Conservation (phyloP, 2,113 vertebrate genomes). For the Polypterus senegalus region DNA sequence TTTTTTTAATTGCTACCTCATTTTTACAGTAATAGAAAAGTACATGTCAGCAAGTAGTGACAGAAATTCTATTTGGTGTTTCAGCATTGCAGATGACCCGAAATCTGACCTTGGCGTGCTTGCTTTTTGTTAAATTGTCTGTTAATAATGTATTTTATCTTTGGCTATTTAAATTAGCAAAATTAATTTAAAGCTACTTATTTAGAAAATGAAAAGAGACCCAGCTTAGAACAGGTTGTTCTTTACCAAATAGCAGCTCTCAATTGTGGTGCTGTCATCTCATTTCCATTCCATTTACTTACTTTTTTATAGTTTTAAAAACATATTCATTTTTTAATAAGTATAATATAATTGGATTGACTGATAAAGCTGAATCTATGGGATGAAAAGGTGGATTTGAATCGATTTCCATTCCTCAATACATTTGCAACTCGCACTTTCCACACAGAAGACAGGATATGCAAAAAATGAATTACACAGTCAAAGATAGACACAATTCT, state of each 20-base stretch:
- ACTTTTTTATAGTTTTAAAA: constrained; percentile 10
- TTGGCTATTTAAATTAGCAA: not conserved
- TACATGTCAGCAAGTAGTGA: constrained; percentile 25
- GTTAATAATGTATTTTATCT: constrained; percentile 3
- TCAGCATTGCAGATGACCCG: constrained; percentile 33
- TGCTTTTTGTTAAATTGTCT: constrained; percentile 21
- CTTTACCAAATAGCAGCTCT: constrained; percentile 7
- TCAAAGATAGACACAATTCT: too few species aligned
- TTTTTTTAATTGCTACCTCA: not conserved
- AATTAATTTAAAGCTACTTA: too few species aligned
- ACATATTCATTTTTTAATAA: constrained; percentile 11
- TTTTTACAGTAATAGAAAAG: constrained; percentile 19
- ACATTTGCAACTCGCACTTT: too few species aligned
- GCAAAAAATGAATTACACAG: too few species aligned
- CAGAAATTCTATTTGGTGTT: constrained; percentile 11
- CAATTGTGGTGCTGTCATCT: constrained; percentile 15
- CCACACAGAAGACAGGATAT: too few species aligned
- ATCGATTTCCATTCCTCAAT: too few species aligned
- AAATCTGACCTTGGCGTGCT: constrained; percentile 38
- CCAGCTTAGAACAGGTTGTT: not conserved
- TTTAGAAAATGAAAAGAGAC: too few species aligned
- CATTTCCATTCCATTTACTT: constrained; percentile 14
- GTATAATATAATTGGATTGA: constrained; percentile 14
- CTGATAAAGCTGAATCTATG: constrained; percentile 11
- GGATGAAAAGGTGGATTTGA: constrained; percentile 6